Evolutionary conservation across 2,888 invertebrate genomes (phyloP).

Genomic region (Pachycephus smyrnensis): DNA sequence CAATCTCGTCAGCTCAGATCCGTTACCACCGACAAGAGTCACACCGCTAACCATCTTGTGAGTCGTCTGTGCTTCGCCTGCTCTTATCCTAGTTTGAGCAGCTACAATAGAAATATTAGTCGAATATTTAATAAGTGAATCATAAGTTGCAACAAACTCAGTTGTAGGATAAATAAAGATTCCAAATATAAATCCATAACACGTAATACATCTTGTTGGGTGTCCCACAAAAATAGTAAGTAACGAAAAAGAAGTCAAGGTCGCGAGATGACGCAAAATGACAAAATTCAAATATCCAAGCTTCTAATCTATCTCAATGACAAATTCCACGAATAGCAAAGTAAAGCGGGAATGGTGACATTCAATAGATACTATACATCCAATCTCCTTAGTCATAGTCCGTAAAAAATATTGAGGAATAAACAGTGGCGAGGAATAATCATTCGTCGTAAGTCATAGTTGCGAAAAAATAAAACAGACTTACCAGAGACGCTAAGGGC

Average conservation of each 20-base stretch:
- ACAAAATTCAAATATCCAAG: background rate
- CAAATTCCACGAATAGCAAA: too few species aligned
- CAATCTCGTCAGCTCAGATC: conserved; percentile 63
- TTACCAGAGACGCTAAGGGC: conserved; percentile 60
- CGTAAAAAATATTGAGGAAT: background rate
- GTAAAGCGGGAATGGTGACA: too few species aligned
- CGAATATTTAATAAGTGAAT: background rate
- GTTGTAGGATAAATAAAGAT: background rate
- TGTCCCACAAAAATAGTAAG: background rate
- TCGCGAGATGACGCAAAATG: background rate
- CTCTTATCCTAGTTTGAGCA: conserved; percentile 61
- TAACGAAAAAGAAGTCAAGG: background rate
- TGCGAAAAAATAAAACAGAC: conserved; percentile 28
- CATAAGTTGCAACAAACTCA: background rate
- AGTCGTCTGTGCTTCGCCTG: conserved; percentile 59
- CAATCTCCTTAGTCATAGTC: background rate
- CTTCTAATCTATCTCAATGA: too few species aligned
- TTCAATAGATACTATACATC: too few species aligned
- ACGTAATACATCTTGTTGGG: background rate
- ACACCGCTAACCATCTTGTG: conserved; percentile 67
- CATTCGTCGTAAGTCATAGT: too few species aligned
- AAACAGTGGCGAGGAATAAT: background rate
- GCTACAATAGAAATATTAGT: conserved; percentile 37
- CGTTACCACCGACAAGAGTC: conserved; percentile 60
- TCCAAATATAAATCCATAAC: background rate